Base-by-base conservation (phyloP, 1,140 invertebrate genomes). In the Proctacanthus coquilletti region DNA sequence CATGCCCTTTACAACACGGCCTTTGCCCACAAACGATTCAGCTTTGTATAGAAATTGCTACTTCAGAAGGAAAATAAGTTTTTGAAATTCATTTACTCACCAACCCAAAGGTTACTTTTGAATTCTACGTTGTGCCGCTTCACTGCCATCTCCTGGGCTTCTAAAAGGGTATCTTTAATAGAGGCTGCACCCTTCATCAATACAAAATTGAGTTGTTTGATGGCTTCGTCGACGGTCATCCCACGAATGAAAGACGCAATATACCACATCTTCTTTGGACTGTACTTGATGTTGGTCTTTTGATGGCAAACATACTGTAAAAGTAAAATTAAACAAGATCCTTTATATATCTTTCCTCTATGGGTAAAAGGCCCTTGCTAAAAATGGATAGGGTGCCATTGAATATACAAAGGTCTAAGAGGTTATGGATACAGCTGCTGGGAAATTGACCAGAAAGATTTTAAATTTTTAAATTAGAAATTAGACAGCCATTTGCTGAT, bases 41-140 rank as follows among this genome's bases (percentile, higher is more conserved):
- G 87, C 89, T 91, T 13, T 27, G 8, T 13, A 27, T 27, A 27
- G 23, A 9, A n/a, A n/a, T n/a, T n/a, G n/a, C n/a, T n/a, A n/a
- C n/a, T n/a, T n/a, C n/a, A n/a, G n/a, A n/a, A n/a, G n/a, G 18
- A 5, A 34, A 20, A 20, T 11, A 20, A 20, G 3, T 3, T n/a
- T n/a, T n/a, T n/a, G n/a, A 17, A 4, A 35, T n/a, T 18, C 6
- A 17, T 15, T 21, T 50, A 77, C 78, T 75, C 64, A 93, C 88
- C 81, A 67, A 97, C 77, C 92, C 92, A 98, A 31, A 98, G 67
- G 67, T 96, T 96, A 52, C 82, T 92, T 56, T 76, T 82, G 62
- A 79, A 98, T 65, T 97, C 92, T 20, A 97, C 87, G 72, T 94
- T 84, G 52, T 96, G 91, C 18, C 84, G 58, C 46, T 76, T 71